Evolutionary conservation across 1,140 invertebrate genomes (phyloP).

Genomic region (Helicorthomorpha holstii): DNA sequence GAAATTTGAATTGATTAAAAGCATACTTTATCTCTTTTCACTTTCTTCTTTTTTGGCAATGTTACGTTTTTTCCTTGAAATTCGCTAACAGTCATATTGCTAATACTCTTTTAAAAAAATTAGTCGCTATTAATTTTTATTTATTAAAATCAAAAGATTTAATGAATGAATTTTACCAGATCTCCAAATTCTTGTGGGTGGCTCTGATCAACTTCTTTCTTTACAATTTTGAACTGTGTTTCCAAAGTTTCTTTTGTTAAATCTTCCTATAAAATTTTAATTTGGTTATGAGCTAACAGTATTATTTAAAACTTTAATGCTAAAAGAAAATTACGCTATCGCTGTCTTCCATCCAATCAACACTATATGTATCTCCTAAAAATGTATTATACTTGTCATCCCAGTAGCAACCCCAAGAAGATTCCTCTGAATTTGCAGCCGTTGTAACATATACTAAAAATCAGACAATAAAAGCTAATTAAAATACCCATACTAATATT

Average conservation of each 20-base stretch:
- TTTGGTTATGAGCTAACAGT: neutral
- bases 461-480: too few species aligned
- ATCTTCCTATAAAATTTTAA: constrained; percentile 23
- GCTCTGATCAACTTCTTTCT: constrained; percentile 37
- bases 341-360: constrained; percentile 49
- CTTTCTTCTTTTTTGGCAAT: neutral
- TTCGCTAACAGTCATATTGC: neutral
- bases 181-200: constrained; percentile 42
- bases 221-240: constrained; percentile 37
- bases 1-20: neutral
- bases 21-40: neutral
- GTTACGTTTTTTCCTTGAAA: neutral
- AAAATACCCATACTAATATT: too few species aligned
- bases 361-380: constrained; percentile 41
- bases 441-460: neutral
- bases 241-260: constrained; percentile 33
- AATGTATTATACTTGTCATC: constrained; percentile 32
- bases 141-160: neutral
- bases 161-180: constrained; percentile 14
- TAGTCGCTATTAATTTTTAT: neutral
- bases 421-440: constrained; percentile 39
- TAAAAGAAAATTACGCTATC: constrained; percentile 27
- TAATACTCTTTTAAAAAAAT: neutral
- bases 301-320: neutral
- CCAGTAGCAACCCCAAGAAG: constrained; percentile 41